Conservation (phyloP, 2,888 invertebrate genomes). For the Patella ulyssiponensis region DNA sequence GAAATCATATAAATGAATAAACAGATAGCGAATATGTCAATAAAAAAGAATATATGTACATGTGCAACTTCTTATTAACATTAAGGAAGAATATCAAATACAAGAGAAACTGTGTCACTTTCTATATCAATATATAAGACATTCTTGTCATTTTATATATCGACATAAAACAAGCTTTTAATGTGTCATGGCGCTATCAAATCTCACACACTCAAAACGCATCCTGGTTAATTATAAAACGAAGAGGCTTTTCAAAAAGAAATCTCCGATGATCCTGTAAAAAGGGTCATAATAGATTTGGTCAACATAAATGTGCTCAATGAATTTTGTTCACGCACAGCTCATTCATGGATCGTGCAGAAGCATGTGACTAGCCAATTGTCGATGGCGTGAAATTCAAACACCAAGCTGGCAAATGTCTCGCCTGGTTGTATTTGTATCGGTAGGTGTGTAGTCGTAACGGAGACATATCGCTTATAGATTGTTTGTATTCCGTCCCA, state of each 20-base stretch:
- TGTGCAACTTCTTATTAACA: too few species aligned
- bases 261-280: neutral
- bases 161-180: too few species aligned
- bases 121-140: too few species aligned
- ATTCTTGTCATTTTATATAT: too few species aligned
- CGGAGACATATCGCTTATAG: constrained; percentile 3
- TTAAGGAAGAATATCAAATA: too few species aligned
- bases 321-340: constrained; percentile 5
- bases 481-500: constrained; percentile 7
- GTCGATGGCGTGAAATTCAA: constrained; percentile 7
- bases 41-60: too few species aligned
- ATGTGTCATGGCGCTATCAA: too few species aligned
- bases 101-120: too few species aligned
- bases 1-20: too few species aligned
- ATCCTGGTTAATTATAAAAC: constrained; percentile 2
- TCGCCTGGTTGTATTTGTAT: neutral
- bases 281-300: neutral
- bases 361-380: constrained; percentile 4
- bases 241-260: neutral
- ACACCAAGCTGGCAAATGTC: constrained; percentile 10
- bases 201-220: neutral
- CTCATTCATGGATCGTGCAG: constrained; percentile 9
- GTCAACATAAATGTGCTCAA: constrained; percentile 11
- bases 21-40: too few species aligned
- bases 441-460: neutral